phyloP scores from a whole-genome alignment of 2,888 invertebrate species.

The Saturnia pavonia region DNA sequence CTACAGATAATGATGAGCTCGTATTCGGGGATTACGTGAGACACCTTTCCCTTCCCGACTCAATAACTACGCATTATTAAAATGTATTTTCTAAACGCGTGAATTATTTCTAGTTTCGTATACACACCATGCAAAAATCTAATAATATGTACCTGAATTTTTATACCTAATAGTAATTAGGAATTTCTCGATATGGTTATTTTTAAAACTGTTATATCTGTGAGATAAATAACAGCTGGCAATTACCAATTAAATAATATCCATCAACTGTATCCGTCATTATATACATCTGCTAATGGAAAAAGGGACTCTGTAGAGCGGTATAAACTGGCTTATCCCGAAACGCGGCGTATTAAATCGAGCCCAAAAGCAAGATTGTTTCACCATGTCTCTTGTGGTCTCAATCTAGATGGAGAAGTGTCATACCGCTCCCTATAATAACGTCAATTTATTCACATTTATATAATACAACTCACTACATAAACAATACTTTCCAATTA shows the following conservation, averaged over 20 bases:
- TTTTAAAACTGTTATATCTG: no score
- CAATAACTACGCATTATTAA: constrained; percentile 1
- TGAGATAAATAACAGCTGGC: no score
- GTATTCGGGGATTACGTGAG: constrained; percentile 41
- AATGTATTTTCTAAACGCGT: constrained; percentile 13
- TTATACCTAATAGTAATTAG: no score
- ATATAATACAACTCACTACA: not conserved
- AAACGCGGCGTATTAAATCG: not conserved
- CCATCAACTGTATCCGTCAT: not conserved
- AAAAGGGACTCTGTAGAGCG: not conserved
- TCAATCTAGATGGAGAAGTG: not conserved
- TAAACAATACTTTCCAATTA: constrained; percentile 27
- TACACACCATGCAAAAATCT: not conserved
- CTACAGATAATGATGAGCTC: constrained; percentile 54
- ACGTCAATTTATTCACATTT: not conserved
- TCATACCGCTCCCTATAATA: not conserved
- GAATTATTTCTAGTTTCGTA: constrained; percentile 5
- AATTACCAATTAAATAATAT: no score
- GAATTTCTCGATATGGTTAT: no score
- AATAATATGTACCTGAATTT: not conserved
- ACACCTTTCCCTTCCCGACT: not conserved
- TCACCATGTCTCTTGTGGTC: not conserved
- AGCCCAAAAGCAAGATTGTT: not conserved
- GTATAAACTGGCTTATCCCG: not conserved
- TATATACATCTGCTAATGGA: not conserved